Base-by-base conservation (phyloP, 92 coral and sea anemone species). In the Zoanthus gigantus region DNA sequence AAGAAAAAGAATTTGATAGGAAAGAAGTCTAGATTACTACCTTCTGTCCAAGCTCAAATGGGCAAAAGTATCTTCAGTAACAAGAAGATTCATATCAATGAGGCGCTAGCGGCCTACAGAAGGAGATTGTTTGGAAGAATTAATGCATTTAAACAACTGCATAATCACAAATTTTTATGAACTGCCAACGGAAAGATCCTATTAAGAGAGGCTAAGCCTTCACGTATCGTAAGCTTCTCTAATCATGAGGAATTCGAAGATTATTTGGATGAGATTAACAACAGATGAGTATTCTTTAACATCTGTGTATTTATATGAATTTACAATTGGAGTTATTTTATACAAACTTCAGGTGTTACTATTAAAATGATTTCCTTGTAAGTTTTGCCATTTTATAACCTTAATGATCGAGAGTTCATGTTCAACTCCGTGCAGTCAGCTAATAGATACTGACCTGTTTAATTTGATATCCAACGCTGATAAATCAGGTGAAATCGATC, bases 401-500 rank as follows among this genome's bases (percentile, higher is more conserved):
- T 60, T 60, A 60, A 79, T 82, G 86, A 82, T 65, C 58, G 28
- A 82, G 58, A 82, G 86, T 37, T 65, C 4, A 65, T 0, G 76
- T 76, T 66, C 86, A 65, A 53, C 34, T 65, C 86, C 32, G 76
- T 65, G 65, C 29, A 67, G 23, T 60, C 67, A 60, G 67, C 67
- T 60, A 60, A 60, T 60, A 15, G 67, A 60, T 65, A 82, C 76
- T 82, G 76, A 82, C 63, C 61, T 82, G 56, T 61, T 32, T 42
- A 82, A 82, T 63, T 48, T 82, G 57, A 65, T 66, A 52, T 37
- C 80, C 7, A 76, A 76, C n/a, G 23, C 80, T 76, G 80, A 76
- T 76, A 76, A 76, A 76, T 76, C 48, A 3, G 80, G 42, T 15
- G 68, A 73, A 89, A 89, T 77, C 72, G 92, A 89, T 80, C 78